Evolutionary conservation across 2,888 invertebrate genomes (phyloP).

Genomic region (Latrodectus hesperus): DNA sequence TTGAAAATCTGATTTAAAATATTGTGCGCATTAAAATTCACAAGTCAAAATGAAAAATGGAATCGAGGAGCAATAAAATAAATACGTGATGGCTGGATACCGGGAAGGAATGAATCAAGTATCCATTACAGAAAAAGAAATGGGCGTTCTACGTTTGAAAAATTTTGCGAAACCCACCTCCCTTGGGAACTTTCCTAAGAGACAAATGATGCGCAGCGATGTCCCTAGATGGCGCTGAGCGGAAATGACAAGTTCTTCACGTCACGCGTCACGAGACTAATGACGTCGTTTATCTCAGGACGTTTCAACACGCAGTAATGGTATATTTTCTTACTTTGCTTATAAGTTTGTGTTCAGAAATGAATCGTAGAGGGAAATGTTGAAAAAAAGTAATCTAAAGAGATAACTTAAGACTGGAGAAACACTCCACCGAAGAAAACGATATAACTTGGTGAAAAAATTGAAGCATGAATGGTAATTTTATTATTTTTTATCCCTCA

Average conservation of each 20-base stretch:
- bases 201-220: conserved; percentile 48
- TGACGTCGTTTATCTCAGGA: conserved; percentile 63
- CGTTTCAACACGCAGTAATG: conserved; percentile 61
- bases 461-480: no score
- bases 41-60: no score
- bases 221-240: conserved; percentile 65
- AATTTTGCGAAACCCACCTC: neutral
- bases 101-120: neutral
- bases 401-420: no score
- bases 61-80: neutral
- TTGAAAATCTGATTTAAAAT: no score
- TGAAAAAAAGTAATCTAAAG: no score
- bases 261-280: conserved; percentile 66
- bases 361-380: conserved; percentile 7
- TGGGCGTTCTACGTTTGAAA: neutral
- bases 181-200: conserved; percentile 16
- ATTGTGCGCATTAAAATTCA: no score
- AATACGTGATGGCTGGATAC: neutral
- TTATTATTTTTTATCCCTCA: no score
- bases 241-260: conserved; percentile 68
- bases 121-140: neutral
- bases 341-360: conserved; percentile 32
- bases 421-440: no score
- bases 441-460: no score
- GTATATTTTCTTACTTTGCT: conserved; percentile 41